These are phyloP conservation scores for Neomicropteryx cornuta DNA, from an alignment of 1,140 invertebrate genomes.

Conservation along the genomic window DNA sequence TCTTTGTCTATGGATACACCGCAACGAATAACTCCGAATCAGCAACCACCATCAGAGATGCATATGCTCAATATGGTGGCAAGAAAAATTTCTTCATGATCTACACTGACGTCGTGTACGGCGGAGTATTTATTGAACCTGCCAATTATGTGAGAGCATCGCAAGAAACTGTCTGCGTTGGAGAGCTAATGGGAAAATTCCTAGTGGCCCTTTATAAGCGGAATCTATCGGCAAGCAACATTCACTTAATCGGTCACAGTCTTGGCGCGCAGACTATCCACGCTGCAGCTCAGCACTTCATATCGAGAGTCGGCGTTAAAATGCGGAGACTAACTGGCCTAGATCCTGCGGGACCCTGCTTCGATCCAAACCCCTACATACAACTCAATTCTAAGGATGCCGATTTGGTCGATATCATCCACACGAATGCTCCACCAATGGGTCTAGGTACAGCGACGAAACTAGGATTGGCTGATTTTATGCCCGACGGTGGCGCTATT, in stretches of 20 bases:
- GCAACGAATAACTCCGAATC: too few relatives aligned
- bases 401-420: slow-evolving; percentile 43
- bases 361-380: slow-evolving; percentile 23
- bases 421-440: slow-evolving; percentile 54
- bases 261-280: slow-evolving; percentile 26
- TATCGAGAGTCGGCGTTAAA: slow-evolving; percentile 21
- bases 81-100: too few relatives aligned
- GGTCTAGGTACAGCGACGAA: slow-evolving; percentile 53
- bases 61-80: too few relatives aligned
- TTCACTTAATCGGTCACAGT: slow-evolving; percentile 25
- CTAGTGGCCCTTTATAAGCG: too few relatives aligned
- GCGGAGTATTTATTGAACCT: too few relatives aligned
- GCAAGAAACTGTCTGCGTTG: too few relatives aligned
- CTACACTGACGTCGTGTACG: too few relatives aligned
- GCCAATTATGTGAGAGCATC: too few relatives aligned
- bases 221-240: slow-evolving; percentile 22
- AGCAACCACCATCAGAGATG: too few relatives aligned
- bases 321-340: slow-evolving; percentile 27
- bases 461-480: slow-evolving; percentile 57
- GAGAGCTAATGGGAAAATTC: too few relatives aligned
- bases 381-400: slow-evolving; percentile 25
- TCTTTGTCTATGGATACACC: too few relatives aligned
- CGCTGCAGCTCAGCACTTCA: slow-evolving; percentile 26
- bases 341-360: slow-evolving; percentile 30
- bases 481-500: slow-evolving; percentile 56